phyloP scores from a whole-genome alignment of 2,113 vertebrate genomes.

The Callithrix jacchus region DNA sequence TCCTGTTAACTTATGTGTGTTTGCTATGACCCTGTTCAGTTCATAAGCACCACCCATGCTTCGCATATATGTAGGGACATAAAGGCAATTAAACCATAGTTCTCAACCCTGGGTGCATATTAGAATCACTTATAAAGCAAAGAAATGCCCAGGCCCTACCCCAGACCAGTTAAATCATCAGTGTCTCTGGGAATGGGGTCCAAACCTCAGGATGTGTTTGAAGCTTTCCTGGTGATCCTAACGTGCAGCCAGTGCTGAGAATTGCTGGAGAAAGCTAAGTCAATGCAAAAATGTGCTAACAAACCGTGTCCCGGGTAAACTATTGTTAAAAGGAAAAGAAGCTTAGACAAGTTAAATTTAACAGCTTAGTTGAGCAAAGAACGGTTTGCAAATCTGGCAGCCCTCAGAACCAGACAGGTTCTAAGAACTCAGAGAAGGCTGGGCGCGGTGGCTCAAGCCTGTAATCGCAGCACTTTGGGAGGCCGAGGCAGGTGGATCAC shows the following conservation, averaged over 20 bases:
- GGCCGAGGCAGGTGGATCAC: too few relatives aligned
- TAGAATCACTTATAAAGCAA: slow-evolving; percentile 26
- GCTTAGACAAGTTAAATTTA: not conserved
- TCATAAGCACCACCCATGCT: not conserved
- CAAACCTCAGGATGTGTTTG: not conserved
- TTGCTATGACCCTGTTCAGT: not conserved
- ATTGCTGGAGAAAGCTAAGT: not conserved
- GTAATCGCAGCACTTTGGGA: too few relatives aligned
- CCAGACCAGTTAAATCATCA: not conserved
- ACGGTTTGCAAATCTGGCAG: not conserved
- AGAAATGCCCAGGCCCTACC: not conserved
- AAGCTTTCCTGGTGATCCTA: slow-evolving; percentile 37
- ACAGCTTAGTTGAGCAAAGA: not conserved
- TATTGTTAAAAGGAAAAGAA: not conserved
- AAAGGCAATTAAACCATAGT: not conserved
- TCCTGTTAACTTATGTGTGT: not conserved
- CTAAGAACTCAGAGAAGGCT: not conserved
- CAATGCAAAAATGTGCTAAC: not conserved
- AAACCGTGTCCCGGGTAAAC: not conserved
- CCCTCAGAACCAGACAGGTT: not conserved
- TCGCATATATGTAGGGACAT: not conserved
- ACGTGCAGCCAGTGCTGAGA: not conserved
- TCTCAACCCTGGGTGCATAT: not conserved
- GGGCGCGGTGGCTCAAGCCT: too few relatives aligned
- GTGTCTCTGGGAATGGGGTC: not conserved